Evolutionary conservation across 2,797 vertebrate species (phyloP).

Genomic region (Delichon dasypus): DNA sequence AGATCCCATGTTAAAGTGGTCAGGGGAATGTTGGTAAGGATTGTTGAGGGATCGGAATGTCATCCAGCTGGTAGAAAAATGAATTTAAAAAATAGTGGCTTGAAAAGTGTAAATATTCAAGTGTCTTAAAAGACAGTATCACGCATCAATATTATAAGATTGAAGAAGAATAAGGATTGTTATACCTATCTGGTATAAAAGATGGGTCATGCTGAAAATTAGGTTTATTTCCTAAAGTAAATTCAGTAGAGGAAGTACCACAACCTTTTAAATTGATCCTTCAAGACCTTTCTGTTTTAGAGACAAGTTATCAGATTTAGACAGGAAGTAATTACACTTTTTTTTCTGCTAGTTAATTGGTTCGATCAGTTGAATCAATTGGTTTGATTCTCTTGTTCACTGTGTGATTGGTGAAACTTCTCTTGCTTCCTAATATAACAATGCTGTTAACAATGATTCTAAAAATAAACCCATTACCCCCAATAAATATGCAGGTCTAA

Average conservation of each 20-base stretch:
- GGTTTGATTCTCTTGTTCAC: background rate
- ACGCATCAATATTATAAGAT: background rate
- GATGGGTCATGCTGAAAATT: background rate
- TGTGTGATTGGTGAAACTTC: background rate
- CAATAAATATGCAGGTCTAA: background rate
- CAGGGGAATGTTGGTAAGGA: fast-evolving
- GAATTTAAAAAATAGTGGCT: background rate
- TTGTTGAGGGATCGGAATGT: background rate
- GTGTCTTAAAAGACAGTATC: background rate
- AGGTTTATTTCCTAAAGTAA: background rate
- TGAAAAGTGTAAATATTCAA: background rate
- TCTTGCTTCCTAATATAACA: background rate
- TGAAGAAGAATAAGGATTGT: background rate
- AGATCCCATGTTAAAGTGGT: background rate
- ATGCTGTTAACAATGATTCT: background rate
- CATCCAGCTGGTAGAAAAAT: background rate
- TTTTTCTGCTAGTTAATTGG: background rate
- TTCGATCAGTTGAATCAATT: background rate
- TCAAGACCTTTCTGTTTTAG: background rate
- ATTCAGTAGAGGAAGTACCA: background rate
- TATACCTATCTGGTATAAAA: background rate
- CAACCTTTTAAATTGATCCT: background rate
- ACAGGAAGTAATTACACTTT: background rate
- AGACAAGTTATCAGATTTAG: background rate
- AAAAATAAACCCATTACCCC: background rate